Evolutionary conservation across 1,140 invertebrate genomes (phyloP), one percentile per base, ranked within the genome.

Genomic region (Zaprionus africanus): DNA sequence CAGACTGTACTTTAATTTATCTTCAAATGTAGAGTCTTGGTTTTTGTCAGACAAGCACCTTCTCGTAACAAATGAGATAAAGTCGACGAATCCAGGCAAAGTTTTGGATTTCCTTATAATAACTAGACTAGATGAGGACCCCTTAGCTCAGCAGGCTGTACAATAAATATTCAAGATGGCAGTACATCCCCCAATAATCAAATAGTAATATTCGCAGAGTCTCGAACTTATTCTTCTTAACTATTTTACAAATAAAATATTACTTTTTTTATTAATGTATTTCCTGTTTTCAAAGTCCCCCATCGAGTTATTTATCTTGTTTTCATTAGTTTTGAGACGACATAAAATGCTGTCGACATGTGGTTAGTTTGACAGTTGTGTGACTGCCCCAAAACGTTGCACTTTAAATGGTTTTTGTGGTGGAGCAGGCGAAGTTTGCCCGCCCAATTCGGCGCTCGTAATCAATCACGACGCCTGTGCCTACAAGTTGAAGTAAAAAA

Each of bases 321-420:
- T 41, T 54, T 49, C 51, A 17, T 34, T 24, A 49, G 17, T 34
- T 58, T 51, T 72, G 57, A 51, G 61, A 38, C n/a, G 19, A 38
- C 7, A 22, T n/a, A 65, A 58, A 31, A 58, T 41, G 41, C 41
- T 58, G 31, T 19, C 54, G 54, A 53, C 62, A 66, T 72, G 49
- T 34, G 54, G 54, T 36, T 51, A 56, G 28, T 58, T 65, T 72
- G 69, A 66, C 62, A 66, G 69, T 66, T 66, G 41, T 49, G 38
- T 36, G 62, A 59, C 69, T 72, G 69, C 69, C 34, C n/a, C 53
- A 71, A 34, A 72, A 57, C 51, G 69, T 51, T 57, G 61, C 61
- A 71, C 53, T 70, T 63, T 15, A 71, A 64, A 56, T 57, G 46
- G 36, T 36, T 62, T 62, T 26, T 54, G 59, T 5, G 49, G 46